phyloP scores from a whole-genome alignment of 2,113 vertebrate genomes.

The Pycnonotus jocosus region DNA sequence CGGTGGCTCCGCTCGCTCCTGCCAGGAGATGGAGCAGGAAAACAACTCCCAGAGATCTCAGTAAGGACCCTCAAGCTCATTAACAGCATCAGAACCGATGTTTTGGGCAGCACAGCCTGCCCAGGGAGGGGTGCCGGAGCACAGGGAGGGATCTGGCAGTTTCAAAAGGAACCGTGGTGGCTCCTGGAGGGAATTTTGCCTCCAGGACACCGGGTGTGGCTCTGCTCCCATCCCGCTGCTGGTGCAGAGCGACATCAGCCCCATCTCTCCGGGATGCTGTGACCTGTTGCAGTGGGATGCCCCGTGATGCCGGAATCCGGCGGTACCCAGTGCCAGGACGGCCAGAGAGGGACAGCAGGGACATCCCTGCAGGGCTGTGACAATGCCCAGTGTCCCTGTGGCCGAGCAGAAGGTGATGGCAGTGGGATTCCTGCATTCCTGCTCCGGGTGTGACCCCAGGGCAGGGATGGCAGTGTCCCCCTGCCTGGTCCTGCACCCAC shows the following conservation, averaged over 20 bases:
- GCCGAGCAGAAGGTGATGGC: accelerated
- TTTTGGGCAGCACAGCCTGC: accelerated
- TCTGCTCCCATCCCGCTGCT: neutral
- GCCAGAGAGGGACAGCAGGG: neutral
- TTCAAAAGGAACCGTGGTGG: neutral
- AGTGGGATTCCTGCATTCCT: neutral
- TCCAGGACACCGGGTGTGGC: accelerated
- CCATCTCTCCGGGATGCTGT: neutral
- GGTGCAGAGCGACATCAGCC: accelerated
- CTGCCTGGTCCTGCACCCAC: neutral
- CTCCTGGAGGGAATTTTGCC: neutral
- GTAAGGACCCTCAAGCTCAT: neutral
- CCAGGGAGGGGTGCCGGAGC: accelerated
- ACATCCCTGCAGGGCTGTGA: neutral
- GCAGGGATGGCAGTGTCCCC: neutral
- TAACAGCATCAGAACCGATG: accelerated
- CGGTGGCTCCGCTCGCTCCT: accelerated
- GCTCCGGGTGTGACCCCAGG: accelerated
- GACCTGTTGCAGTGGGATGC: neutral
- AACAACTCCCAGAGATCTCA: neutral
- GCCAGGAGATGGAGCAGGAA: neutral
- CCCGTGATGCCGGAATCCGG: neutral
- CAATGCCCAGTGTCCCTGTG: accelerated
- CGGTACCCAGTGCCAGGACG: neutral
- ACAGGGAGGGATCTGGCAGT: accelerated